These are phyloP conservation scores for Lepidothrix coronata DNA, from an alignment of 2,113 vertebrate species.

Conservation along the genomic window DNA sequence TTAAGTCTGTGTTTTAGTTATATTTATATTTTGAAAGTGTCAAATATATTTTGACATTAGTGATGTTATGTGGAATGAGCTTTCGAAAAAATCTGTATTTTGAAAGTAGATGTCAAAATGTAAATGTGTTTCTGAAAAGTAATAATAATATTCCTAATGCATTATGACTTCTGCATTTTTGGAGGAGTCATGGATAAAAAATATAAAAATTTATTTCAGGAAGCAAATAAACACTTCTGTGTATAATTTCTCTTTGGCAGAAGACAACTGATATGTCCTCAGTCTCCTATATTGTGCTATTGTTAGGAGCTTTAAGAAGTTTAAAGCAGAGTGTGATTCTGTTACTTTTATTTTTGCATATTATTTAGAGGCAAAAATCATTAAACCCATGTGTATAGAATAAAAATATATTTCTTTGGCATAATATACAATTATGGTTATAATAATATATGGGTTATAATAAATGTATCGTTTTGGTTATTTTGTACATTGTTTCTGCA, in stretches of 20 bases:
- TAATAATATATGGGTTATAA: neutral
- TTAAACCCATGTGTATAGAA: neutral
- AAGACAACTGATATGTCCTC: slow-evolving; percentile 12
- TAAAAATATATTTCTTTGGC: neutral
- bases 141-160: neutral
- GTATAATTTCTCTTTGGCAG: slow-evolving; percentile 50
- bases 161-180: neutral
- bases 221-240: neutral
- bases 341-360: neutral
- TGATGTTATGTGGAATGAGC: neutral
- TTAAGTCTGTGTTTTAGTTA: neutral
- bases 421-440: neutral
- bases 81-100: neutral
- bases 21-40: slow-evolving; percentile 11
- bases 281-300: slow-evolving; percentile 14
- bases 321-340: slow-evolving; percentile 1
- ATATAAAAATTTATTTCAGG: neutral
- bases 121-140: neutral
- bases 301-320: slow-evolving; percentile 36
- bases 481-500: neutral
- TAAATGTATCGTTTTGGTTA: neutral
- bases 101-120: neutral
- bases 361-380: neutral
- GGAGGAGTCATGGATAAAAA: neutral
- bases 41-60: neutral